Evolutionary conservation across 2,888 invertebrate species (phyloP).

Genomic region (Drosophila birchii): DNA sequence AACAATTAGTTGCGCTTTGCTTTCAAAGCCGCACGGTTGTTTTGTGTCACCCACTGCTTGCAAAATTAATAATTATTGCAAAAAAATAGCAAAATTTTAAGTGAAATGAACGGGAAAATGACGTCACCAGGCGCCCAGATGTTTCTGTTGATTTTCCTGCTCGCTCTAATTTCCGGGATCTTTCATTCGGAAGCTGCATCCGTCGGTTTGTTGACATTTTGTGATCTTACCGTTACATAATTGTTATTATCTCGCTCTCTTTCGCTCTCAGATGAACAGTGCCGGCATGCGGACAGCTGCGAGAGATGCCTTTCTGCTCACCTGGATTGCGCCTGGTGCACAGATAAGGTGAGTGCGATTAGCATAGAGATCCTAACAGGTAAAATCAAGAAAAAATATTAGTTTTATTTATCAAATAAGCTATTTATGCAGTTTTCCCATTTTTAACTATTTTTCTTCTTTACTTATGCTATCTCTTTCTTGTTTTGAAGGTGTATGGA

Average conservation of each 20-base stretch:
- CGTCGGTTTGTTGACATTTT: constrained; percentile 51
- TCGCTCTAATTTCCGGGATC: neutral
- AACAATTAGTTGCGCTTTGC: constrained; percentile 63
- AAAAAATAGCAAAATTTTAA: constrained; percentile 31
- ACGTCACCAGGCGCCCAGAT: constrained; percentile 27
- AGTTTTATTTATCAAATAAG: neutral
- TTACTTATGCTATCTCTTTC: neutral
- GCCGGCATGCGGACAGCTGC: constrained; percentile 67
- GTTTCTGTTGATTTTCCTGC: constrained; percentile 22
- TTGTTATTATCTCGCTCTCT: neutral
- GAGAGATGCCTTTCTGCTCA: constrained; percentile 72
- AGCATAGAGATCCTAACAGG: neutral
- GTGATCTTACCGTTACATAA: constrained; percentile 46
- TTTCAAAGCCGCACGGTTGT: constrained; percentile 55
- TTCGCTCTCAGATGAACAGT: constrained; percentile 69
- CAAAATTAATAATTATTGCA: constrained; percentile 14
- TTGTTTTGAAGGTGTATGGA: constrained; percentile 63
- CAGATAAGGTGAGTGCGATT: constrained; percentile 78
- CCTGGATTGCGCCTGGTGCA: constrained; percentile 83
- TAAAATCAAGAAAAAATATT: too few relatives aligned
- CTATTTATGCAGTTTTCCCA: neutral
- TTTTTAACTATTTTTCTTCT: neutral
- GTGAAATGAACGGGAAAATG: constrained; percentile 41
- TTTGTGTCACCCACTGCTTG: neutral
- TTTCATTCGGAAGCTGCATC: constrained; percentile 16